A percentile compares a stretch with the other conserved stretches of the same genome.
phyloP scores from a whole-genome alignment of 2,888 invertebrate genomes.

The Cinara cedri region DNA sequence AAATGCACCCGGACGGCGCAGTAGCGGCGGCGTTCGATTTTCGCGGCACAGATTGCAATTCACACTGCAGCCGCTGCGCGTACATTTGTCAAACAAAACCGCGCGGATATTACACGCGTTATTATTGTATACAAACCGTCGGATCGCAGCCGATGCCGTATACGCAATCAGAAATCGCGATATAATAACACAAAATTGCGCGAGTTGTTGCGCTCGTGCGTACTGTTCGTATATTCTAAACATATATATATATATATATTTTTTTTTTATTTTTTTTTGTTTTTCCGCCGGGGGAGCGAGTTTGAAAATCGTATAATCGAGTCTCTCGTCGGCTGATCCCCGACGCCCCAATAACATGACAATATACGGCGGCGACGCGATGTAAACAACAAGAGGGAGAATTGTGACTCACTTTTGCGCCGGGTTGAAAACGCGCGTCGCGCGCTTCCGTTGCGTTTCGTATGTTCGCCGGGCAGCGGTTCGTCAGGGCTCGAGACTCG shows the following conservation, averaged over 20 bases:
- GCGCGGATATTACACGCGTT: not conserved
- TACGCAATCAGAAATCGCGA: constrained; percentile 35
- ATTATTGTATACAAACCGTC: not conserved
- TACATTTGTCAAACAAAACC: constrained; percentile 25
- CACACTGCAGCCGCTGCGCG: not conserved
- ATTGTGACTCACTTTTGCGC: constrained; percentile 49
- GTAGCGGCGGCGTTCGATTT: not conserved
- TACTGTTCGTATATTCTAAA: no score
- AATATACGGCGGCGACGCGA: constrained; percentile 3
- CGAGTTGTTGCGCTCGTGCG: constrained; percentile 23
- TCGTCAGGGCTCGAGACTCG: no score
- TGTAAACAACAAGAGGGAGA: constrained; percentile 41
- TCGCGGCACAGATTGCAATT: not conserved
- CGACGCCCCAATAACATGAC: constrained; percentile 28
- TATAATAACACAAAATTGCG: constrained; percentile 2
- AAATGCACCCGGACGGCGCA: not conserved
- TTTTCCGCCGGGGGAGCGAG: not conserved
- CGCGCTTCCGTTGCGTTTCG: not conserved
- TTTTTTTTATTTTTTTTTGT: not conserved
- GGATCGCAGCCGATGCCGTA: not conserved
- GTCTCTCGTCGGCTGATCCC: constrained; percentile 32
- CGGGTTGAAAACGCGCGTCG: constrained; percentile 32
- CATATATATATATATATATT: no score
- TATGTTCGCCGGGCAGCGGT: no score
- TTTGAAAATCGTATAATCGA: constrained; percentile 25